Conservation (phyloP, 1,140 invertebrate species). For the Drosophila nikananu region DNA sequence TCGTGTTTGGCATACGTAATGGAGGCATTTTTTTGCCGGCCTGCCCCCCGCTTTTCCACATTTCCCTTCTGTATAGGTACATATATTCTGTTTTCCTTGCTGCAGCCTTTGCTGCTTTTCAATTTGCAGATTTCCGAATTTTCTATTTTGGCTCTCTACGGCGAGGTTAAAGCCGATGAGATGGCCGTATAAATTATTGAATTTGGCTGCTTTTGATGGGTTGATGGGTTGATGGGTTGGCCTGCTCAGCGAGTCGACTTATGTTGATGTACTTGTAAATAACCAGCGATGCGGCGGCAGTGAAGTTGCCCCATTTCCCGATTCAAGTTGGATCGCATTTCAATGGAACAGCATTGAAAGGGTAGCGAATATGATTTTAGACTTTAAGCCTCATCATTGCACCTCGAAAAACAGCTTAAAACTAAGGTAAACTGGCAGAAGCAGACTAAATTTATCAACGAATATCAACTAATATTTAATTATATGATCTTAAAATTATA, state of each 20-base stretch:
- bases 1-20: slow-evolving; percentile 79
- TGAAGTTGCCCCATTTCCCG: not conserved
- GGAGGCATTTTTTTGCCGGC: slow-evolving; percentile 40
- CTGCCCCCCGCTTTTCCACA: slow-evolving; percentile 6
- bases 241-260: not conserved
- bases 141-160: slow-evolving; percentile 35
- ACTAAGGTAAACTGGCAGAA: no score
- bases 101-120: slow-evolving; percentile 33
- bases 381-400: no score
- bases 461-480: no score
- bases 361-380: not conserved
- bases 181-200: slow-evolving; percentile 43
- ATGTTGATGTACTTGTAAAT: slow-evolving; percentile 19
- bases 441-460: no score
- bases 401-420: no score
- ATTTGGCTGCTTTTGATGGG: slow-evolving; percentile 40
- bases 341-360: not conserved
- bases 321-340: not conserved
- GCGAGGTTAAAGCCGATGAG: slow-evolving; percentile 38
- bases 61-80: not conserved
- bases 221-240: slow-evolving; percentile 9
- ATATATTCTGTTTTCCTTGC: not conserved
- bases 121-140: slow-evolving; percentile 66
- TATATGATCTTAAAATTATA: no score
- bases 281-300: not conserved